phyloP scores from a whole-genome alignment of 2,888 invertebrate genomes.

The Tenthredo mesomela region DNA sequence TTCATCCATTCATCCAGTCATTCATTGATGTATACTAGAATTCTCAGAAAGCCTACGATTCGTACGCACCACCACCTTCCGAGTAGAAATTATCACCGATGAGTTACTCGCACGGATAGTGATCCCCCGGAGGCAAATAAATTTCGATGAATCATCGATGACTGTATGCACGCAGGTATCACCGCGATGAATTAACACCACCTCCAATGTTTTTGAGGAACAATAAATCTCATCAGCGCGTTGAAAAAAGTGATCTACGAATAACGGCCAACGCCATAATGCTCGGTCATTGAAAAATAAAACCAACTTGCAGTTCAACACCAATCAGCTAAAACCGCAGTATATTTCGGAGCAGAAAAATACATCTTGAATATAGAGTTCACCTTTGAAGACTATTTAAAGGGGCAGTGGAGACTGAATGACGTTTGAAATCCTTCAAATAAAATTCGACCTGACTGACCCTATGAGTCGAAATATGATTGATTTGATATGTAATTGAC shows the following conservation, averaged over 20 bases:
- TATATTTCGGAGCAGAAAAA: not conserved
- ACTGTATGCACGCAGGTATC: not conserved
- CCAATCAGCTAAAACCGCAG: not conserved
- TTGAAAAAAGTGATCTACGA: not conserved
- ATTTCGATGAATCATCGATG: slow-evolving; percentile 32
- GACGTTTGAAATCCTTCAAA: not conserved
- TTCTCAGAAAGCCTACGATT: slow-evolving; percentile 30
- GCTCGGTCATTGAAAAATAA: not conserved
- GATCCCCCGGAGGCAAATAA: slow-evolving; percentile 26
- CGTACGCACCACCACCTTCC: not conserved
- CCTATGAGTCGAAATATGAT: not conserved
- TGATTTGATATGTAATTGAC: not conserved
- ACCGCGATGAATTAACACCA: slow-evolving; percentile 7
- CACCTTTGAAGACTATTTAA: not conserved
- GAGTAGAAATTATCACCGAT: slow-evolving; percentile 11
- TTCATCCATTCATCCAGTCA: not conserved
- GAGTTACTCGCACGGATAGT: not conserved
- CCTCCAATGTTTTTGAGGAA: not conserved
- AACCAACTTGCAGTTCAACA: not conserved
- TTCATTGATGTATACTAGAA: slow-evolving; percentile 15
- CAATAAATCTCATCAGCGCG: not conserved
- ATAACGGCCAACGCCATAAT: not conserved
- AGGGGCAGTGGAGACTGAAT: not conserved
- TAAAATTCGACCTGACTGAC: slow-evolving; percentile 5
- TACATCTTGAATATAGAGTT: not conserved